Evolutionary conservation across 1,140 invertebrate genomes (phyloP).

Genomic region (Ruditapes philippinarum): DNA sequence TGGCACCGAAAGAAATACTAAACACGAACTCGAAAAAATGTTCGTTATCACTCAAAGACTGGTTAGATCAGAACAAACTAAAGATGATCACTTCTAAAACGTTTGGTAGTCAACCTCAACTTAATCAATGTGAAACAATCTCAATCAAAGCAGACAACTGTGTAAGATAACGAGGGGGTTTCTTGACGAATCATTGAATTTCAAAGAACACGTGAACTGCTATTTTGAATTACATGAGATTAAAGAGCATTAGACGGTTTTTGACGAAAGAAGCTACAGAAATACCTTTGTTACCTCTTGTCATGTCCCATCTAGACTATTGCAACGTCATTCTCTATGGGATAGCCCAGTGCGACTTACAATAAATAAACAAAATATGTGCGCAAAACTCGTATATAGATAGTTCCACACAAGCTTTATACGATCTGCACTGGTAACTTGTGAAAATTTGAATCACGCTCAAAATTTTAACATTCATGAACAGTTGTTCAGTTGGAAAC

Average conservation of each 20-base stretch:
- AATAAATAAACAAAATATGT: constrained; percentile 59
- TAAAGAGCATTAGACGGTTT: constrained; percentile 58
- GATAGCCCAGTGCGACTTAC: constrained; percentile 20
- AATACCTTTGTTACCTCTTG: constrained; percentile 17
- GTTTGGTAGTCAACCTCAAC: constrained; percentile 6
- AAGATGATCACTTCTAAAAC: constrained; percentile 8
- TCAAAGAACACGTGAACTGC: constrained; percentile 51
- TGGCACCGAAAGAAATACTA: neutral
- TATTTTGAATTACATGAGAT: constrained; percentile 36
- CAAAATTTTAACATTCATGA: too few species aligned
- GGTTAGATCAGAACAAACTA: neutral
- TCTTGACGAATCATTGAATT: constrained; percentile 42
- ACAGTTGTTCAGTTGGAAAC: too few species aligned
- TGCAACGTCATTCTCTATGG: constrained; percentile 61
- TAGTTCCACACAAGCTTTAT: neutral
- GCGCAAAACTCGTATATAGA: constrained; percentile 1
- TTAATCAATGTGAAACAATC: too few species aligned
- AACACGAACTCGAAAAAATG: neutral
- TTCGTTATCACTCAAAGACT: neutral
- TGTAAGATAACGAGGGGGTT: constrained; percentile 29
- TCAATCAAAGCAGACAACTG: constrained; percentile 24
- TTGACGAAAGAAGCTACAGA: constrained; percentile 45
- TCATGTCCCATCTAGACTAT: constrained; percentile 46
- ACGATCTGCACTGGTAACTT: constrained; percentile 37
- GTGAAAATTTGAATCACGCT: constrained; percentile 21